These are phyloP conservation scores for Aleiodes leptofemur DNA, from an alignment of 2,888 invertebrate genomes.

Conservation along the genomic window DNA sequence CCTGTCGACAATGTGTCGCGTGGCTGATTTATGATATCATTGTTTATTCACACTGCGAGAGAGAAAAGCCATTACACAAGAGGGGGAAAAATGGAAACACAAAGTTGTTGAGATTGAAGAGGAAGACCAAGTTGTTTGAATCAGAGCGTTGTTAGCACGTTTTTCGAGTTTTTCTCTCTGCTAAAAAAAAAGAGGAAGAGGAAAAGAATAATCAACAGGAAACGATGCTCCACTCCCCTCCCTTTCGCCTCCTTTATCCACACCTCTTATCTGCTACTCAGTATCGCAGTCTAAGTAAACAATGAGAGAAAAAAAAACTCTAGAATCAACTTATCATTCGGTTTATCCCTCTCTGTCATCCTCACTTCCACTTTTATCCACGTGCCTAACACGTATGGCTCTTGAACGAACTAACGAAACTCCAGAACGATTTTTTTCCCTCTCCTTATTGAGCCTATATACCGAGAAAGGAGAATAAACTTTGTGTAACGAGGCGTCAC, in stretches of 20 bases:
- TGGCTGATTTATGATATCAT: slow-evolving; percentile 52
- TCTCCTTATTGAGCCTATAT: slow-evolving; percentile 22
- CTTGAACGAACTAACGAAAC: slow-evolving; percentile 8
- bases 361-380: slow-evolving; percentile 32
- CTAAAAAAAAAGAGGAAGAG: background rate
- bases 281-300: slow-evolving; percentile 38
- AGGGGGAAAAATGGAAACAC: slow-evolving; percentile 36
- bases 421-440: slow-evolving; percentile 31
- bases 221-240: slow-evolving; percentile 27
- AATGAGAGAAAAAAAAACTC: slow-evolving; percentile 20
- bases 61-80: slow-evolving; percentile 39
- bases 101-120: slow-evolving; percentile 60
- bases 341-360: slow-evolving; percentile 17
- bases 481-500: slow-evolving; percentile 54
- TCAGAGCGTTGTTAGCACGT: slow-evolving; percentile 63
- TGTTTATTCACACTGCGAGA: slow-evolving; percentile 53
- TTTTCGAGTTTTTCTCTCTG: slow-evolving; percentile 40
- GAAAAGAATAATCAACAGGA: slow-evolving; percentile 43
- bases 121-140: slow-evolving; percentile 57
- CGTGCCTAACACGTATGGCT: slow-evolving; percentile 33
- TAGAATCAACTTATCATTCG: slow-evolving; percentile 33
- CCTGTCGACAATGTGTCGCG: slow-evolving; percentile 50
- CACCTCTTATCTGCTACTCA: slow-evolving; percentile 34
- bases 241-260: slow-evolving; percentile 1
- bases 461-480: slow-evolving; percentile 43